Conservation (phyloP, 2,888 invertebrate species). For the Stratiomys singularior region DNA sequence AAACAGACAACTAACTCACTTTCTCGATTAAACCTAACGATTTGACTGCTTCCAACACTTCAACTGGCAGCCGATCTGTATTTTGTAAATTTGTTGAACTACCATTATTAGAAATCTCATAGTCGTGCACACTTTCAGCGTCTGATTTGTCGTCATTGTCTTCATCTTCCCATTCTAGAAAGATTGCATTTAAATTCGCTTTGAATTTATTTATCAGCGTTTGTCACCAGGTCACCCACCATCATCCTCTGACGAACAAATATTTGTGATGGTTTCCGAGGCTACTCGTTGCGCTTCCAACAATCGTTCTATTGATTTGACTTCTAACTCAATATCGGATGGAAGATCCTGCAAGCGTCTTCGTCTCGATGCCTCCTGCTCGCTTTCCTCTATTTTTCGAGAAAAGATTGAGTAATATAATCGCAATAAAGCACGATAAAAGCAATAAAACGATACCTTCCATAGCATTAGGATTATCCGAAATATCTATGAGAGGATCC, state of each 20-base stretch:
- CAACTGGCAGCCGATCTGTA: slow-evolving; percentile 69
- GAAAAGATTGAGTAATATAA: not conserved
- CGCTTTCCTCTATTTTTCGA: slow-evolving; percentile 56
- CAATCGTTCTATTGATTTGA: slow-evolving; percentile 68
- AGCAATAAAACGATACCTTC: slow-evolving; percentile 46
- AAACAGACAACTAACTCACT: slow-evolving; percentile 63
- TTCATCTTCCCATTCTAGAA: slow-evolving; percentile 64
- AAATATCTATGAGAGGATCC: slow-evolving; percentile 19
- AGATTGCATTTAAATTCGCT: not conserved
- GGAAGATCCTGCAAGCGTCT: slow-evolving; percentile 58
- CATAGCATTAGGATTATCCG: slow-evolving; percentile 48
- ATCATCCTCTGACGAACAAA: slow-evolving; percentile 71
- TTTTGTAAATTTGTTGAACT: slow-evolving; percentile 54
- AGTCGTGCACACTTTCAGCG: slow-evolving; percentile 63
- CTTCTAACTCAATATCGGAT: slow-evolving; percentile 66
- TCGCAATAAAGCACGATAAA: too few species aligned
- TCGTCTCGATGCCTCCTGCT: slow-evolving; percentile 57
- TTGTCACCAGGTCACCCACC: slow-evolving; percentile 65
- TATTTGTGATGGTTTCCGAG: slow-evolving; percentile 77
- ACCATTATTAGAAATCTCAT: slow-evolving; percentile 55
- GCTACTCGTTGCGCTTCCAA: slow-evolving; percentile 76
- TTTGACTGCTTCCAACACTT: slow-evolving; percentile 72
- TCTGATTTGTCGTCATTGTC: slow-evolving; percentile 66
- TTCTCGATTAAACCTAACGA: slow-evolving; percentile 71
- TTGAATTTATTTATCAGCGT: not conserved